Conservation (phyloP, 2,797 vertebrate genomes). For the Acanthopagrus latus region DNA sequence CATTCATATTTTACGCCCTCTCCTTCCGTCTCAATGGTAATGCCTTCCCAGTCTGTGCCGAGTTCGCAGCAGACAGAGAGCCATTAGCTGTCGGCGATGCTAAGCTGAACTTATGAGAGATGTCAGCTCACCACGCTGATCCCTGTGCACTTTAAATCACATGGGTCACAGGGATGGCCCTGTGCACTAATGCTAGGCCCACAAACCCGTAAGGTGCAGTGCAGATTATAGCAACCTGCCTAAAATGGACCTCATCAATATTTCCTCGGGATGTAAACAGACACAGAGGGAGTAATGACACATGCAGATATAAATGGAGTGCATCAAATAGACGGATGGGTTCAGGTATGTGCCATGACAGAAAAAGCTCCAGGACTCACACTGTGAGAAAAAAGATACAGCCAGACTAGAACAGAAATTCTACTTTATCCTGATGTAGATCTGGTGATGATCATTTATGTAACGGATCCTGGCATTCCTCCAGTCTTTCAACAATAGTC, state of each 20-base stretch:
- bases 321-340: not conserved
- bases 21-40: constrained; percentile 73
- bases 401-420: not conserved
- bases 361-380: not conserved
- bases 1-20: constrained; percentile 82
- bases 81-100: constrained; percentile 74
- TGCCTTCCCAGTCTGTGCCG: constrained; percentile 58
- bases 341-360: not conserved
- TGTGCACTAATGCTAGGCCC: constrained; percentile 19
- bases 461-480: not conserved
- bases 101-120: constrained; percentile 68
- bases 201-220: constrained; percentile 8
- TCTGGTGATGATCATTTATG: not conserved
- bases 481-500: not conserved
- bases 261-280: constrained; percentile 7
- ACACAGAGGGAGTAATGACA: not conserved
- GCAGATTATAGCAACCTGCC: constrained; percentile 11
- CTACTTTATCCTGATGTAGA: not conserved
- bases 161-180: constrained; percentile 56
- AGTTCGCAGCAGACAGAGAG: constrained; percentile 64
- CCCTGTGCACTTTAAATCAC: constrained; percentile 62
- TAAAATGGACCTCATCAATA: constrained; percentile 30
- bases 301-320: not conserved
- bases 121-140: constrained; percentile 53
- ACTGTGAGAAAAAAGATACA: not conserved